Evolutionary conservation across 2,113 vertebrate species (phyloP).

Genomic region (Azemiops feae): DNA sequence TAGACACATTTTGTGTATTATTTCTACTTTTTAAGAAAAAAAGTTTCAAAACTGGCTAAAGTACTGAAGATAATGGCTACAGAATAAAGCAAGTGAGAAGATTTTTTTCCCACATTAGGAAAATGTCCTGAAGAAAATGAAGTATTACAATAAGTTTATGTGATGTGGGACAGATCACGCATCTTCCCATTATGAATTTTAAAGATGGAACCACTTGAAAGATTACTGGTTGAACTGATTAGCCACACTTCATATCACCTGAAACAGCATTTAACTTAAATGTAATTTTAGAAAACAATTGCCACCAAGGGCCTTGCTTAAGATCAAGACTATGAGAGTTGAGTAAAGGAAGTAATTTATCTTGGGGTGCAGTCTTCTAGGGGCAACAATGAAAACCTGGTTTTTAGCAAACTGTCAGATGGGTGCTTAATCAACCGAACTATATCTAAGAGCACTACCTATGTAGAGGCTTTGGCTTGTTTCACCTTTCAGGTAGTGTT

Average conservation of each 20-base stretch:
- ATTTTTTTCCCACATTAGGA: background rate
- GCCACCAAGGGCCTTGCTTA: background rate
- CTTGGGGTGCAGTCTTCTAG: background rate
- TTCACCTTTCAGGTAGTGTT: background rate
- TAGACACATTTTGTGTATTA: background rate
- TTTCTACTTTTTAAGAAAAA: background rate
- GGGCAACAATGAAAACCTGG: background rate
- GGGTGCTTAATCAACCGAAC: background rate
- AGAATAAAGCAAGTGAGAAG: background rate
- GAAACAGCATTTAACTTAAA: background rate
- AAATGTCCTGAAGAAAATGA: background rate
- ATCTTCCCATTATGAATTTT: background rate
- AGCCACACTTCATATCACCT: background rate
- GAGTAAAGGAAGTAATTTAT: background rate
- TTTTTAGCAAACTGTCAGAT: background rate
- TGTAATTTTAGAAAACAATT: background rate
- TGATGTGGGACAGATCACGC: background rate
- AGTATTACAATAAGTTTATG: background rate
- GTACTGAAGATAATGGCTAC: background rate
- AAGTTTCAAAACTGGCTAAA: background rate
- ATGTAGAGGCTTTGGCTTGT: background rate
- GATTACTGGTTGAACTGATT: background rate
- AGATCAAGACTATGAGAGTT: background rate
- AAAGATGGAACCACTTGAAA: background rate
- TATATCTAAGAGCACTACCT: background rate